Conservation (phyloP, 1,140 invertebrate genomes). For the Zaprionus vittiger region DNA sequence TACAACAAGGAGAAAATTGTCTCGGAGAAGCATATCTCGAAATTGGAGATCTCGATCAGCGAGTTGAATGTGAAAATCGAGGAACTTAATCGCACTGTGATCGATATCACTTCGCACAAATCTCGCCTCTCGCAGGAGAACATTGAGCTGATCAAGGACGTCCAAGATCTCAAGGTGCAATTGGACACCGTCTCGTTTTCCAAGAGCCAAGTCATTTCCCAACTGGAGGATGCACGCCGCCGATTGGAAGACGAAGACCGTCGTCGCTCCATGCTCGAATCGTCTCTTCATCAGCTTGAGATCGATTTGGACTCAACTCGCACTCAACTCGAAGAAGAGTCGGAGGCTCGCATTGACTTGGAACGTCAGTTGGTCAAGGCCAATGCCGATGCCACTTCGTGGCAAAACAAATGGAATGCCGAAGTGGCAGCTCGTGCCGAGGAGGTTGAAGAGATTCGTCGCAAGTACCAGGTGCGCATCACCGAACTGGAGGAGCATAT, state of each 20-base stretch:
- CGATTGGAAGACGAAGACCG: slow-evolving; percentile 97
- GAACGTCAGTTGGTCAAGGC: slow-evolving; percentile 97
- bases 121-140: slow-evolving; percentile 95
- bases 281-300: slow-evolving; percentile 95
- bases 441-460: slow-evolving; percentile 96
- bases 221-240: slow-evolving; percentile 96
- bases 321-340: slow-evolving; percentile 97
- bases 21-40: slow-evolving; percentile 94
- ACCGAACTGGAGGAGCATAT: slow-evolving; percentile 98
- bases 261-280: slow-evolving; percentile 94
- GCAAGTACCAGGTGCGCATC: slow-evolving; percentile 95
- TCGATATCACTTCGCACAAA: slow-evolving; percentile 97
- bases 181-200: slow-evolving; percentile 96
- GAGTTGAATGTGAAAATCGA: slow-evolving; percentile 97
- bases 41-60: slow-evolving; percentile 93
- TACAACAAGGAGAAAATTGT: slow-evolving; percentile 96
- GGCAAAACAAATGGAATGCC: slow-evolving; percentile 96
- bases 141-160: slow-evolving; percentile 96
- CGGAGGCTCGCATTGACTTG: slow-evolving; percentile 96
- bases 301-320: slow-evolving; percentile 96
- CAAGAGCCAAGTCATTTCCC: slow-evolving; percentile 93
- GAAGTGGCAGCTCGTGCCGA: slow-evolving; percentile 95
- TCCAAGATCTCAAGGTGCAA: slow-evolving; percentile 96
- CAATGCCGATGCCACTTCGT: slow-evolving; percentile 94
- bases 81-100: slow-evolving; percentile 96